phyloP scores from a whole-genome alignment of 2,888 invertebrate species.

The Xanthostigma xanthostigma region DNA sequence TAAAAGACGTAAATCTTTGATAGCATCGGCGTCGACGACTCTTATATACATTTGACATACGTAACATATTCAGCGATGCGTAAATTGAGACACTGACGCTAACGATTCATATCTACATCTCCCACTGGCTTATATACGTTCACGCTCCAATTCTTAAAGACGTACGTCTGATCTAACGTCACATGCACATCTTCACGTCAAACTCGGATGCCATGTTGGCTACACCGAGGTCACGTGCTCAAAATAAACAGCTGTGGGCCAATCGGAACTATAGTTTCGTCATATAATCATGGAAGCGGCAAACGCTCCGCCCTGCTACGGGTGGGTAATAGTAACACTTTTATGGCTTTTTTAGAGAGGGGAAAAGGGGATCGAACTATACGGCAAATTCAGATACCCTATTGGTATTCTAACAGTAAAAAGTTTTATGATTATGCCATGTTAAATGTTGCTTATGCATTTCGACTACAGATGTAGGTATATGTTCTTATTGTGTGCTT shows the following conservation, averaged over 20 bases:
- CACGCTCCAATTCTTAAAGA: no score
- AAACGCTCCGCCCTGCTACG: neutral
- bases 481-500: slow-evolving; percentile 16
- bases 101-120: no score
- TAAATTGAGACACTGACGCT: no score
- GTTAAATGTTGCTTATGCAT: slow-evolving; percentile 27
- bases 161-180: neutral
- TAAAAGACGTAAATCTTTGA: no score
- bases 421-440: slow-evolving; percentile 29
- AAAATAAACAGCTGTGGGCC: slow-evolving; percentile 19
- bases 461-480: slow-evolving; percentile 32
- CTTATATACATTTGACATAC: no score
- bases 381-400: slow-evolving; percentile 19
- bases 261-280: slow-evolving; percentile 17
- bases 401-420: slow-evolving; percentile 32
- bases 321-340: neutral
- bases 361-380: slow-evolving; percentile 20
- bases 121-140: no score
- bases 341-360: slow-evolving; percentile 13
- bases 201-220: slow-evolving; percentile 9
- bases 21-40: no score
- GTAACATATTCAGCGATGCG: no score
- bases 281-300: slow-evolving; percentile 1
- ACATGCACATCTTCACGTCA: neutral
- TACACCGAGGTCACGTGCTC: slow-evolving; percentile 22